These are phyloP conservation scores for Chelon labrosus DNA, from an alignment of 2,797 vertebrate species.

Conservation along the genomic window DNA sequence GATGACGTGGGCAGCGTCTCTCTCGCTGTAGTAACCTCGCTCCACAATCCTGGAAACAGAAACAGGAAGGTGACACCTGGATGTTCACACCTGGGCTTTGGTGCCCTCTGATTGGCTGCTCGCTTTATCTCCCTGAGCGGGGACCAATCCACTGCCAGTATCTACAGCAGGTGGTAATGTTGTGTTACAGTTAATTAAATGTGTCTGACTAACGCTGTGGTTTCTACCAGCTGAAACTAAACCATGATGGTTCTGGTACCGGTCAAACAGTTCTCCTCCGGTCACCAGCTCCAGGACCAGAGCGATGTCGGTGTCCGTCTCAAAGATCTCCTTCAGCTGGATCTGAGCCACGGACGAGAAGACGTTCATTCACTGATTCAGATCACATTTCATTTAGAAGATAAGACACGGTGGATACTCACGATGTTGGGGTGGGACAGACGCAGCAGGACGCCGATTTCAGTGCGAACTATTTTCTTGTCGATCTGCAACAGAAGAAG, in stretches of 20 bases:
- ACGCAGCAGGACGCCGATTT: conserved; percentile 91
- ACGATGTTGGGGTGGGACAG: conserved; percentile 94
- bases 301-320: conserved; percentile 88
- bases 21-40: conserved; percentile 92
- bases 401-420: conserved; percentile 68
- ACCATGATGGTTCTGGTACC: conserved; percentile 75
- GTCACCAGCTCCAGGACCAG: conserved; percentile 92
- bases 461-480: conserved; percentile 92
- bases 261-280: conserved; percentile 93
- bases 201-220: too few relatives aligned
- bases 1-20: conserved; percentile 90
- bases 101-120: too few relatives aligned
- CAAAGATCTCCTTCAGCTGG: conserved; percentile 93
- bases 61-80: background rate
- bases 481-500: conserved; percentile 85
- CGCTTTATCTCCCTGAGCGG: too few relatives aligned
- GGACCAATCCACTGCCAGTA: too few relatives aligned
- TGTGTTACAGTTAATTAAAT: too few relatives aligned
- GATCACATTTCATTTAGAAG: too few relatives aligned
- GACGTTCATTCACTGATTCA: too few relatives aligned
- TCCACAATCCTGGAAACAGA: conserved; percentile 89
- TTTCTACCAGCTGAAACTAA: too few relatives aligned
- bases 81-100: too few relatives aligned
- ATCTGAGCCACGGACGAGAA: conserved; percentile 77
- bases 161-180: too few relatives aligned